Percentiles rank a stretch among this genome's conserved stretches.
phyloP scores from a whole-genome alignment of 2,113 vertebrate genomes.

The Butorides virescens region DNA sequence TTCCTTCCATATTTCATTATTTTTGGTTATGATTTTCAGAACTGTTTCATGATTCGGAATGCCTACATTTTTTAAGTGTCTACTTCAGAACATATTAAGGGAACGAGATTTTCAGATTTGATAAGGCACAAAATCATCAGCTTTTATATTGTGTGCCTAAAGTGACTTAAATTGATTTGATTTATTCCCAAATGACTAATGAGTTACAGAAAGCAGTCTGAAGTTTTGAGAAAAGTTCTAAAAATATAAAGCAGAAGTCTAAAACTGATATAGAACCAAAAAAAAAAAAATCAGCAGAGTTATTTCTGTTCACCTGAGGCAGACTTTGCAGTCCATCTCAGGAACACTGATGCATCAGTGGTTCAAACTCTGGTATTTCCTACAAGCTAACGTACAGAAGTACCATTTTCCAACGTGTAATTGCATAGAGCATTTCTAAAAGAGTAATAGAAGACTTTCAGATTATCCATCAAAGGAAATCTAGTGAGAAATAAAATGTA shows the following conservation, averaged over 20 bases:
- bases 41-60: not conserved
- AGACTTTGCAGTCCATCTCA: conserved; percentile 51
- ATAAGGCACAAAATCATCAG: not conserved
- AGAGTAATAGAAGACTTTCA: conserved; percentile 62
- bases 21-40: not conserved
- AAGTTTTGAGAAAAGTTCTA: not conserved
- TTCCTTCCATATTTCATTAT: not conserved
- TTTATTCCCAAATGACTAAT: not conserved
- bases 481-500: conserved; percentile 47
- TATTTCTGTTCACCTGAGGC: conserved; percentile 39
- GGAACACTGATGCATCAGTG: conserved; percentile 38
- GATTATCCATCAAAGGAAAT: conserved; percentile 62
- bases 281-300: not conserved
- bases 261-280: not conserved
- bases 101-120: not conserved
- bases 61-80: not conserved
- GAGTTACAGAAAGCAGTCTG: not conserved
- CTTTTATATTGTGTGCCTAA: not conserved
- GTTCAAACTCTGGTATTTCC: conserved; percentile 51
- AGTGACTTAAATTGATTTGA: not conserved
- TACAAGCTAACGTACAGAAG: conserved; percentile 51
- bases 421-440: conserved; percentile 65
- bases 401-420: conserved; percentile 68
- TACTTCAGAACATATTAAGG: not conserved
- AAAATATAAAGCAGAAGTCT: conserved; percentile 12